Conservation (phyloP, 2,797 vertebrate genomes). For the Coreius guichenoti region DNA sequence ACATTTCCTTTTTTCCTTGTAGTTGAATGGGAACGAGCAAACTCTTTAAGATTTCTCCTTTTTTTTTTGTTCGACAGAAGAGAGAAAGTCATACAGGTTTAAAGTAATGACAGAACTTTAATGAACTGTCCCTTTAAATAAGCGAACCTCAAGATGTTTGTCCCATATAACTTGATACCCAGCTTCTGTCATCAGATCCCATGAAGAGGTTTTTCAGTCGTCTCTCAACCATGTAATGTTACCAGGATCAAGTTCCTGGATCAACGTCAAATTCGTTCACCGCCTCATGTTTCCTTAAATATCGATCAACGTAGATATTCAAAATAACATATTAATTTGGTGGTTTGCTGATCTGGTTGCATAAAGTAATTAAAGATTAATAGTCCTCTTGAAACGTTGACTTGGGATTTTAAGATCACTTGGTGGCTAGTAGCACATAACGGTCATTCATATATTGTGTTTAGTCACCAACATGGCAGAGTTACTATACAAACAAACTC, state of each 20-base stretch:
- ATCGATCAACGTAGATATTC: neutral
- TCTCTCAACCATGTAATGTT: constrained; percentile 20
- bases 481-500: neutral
- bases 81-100: neutral
- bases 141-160: neutral
- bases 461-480: neutral
- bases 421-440: neutral
- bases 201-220: neutral
- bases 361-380: neutral
- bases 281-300: neutral
- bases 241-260: neutral
- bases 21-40: neutral
- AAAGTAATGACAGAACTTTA: neutral
- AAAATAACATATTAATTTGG: neutral
- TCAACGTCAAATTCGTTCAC: constrained; percentile 7
- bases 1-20: too few species aligned
- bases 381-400: neutral
- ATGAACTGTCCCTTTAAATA: neutral
- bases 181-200: constrained; percentile 11
- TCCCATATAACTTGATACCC: neutral
- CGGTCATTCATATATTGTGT: neutral
- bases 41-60: neutral
- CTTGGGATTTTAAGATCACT: neutral
- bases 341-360: neutral
- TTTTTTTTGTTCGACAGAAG: neutral